Conservation (phyloP, 2,113 vertebrate species). For the Ameiurus melas region DNA sequence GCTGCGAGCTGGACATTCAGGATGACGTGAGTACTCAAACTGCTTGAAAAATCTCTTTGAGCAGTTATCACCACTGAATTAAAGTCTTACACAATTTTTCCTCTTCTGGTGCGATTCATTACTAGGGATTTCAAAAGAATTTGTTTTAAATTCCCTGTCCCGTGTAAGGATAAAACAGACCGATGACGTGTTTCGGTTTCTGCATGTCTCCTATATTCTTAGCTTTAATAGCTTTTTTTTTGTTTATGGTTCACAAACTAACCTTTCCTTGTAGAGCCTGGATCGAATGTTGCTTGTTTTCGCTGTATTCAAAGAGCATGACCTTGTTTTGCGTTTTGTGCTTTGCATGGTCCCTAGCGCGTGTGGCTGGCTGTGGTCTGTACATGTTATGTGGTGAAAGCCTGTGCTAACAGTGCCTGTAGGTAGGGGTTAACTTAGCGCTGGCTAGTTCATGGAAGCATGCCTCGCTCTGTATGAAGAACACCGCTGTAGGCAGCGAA, state of each 20-base stretch:
- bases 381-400: background rate
- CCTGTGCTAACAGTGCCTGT: background rate
- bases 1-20: slow-evolving; percentile 93
- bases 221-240: background rate
- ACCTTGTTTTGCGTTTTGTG: background rate
- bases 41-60: background rate
- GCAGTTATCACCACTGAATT: background rate
- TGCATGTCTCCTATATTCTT: background rate
- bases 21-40: slow-evolving; percentile 87
- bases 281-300: background rate
- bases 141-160: no score
- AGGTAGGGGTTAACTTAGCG: background rate
- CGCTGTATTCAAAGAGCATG: background rate
- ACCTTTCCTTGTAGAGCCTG: background rate
- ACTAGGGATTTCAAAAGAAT: background rate
- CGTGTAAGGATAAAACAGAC: background rate
- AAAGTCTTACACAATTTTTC: background rate
- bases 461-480: background rate
- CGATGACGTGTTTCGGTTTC: background rate
- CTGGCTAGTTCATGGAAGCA: background rate
- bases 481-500: slow-evolving; percentile 61
- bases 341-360: slow-evolving; percentile 1
- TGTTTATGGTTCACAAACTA: background rate
- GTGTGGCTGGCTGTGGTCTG: background rate
- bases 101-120: background rate